Evolutionary conservation across 1,140 invertebrate genomes (phyloP).

Genomic region (Babylonia areolata): DNA sequence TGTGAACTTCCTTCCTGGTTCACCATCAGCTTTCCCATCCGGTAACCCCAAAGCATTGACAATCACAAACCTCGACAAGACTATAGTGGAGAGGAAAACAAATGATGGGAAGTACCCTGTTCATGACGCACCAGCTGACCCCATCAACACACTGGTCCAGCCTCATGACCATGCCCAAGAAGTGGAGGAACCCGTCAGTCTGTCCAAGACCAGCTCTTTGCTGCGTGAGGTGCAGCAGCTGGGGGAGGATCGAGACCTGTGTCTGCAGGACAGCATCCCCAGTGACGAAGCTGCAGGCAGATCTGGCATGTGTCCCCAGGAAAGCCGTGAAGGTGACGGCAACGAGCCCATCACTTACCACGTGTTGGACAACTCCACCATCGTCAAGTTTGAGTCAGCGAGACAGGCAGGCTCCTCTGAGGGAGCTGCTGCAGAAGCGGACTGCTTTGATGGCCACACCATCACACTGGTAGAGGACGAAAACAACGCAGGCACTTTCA

Average conservation of each 20-base stretch:
- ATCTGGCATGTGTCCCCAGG: background rate
- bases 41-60: background rate
- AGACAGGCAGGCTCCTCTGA: background rate
- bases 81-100: background rate
- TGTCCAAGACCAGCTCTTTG: constrained; percentile 12
- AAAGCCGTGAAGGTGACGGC: background rate
- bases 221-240: constrained; percentile 10
- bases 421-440: background rate
- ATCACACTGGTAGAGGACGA: constrained; percentile 30
- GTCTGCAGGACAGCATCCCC: background rate
- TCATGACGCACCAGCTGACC: background rate
- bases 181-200: background rate
- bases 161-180: background rate
- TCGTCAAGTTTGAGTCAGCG: background rate
- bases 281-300: background rate
- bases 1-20: background rate
- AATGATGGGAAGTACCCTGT: background rate
- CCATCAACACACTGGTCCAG: background rate
- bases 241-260: background rate
- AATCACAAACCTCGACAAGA: background rate
- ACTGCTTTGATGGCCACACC: constrained; percentile 17
- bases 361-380: background rate
- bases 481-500: constrained; percentile 24
- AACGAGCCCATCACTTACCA: background rate
- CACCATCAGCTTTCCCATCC: background rate